Base-by-base conservation (phyloP, 2,113 vertebrate genomes). In the Calyptommatus sinebrachiatus region DNA sequence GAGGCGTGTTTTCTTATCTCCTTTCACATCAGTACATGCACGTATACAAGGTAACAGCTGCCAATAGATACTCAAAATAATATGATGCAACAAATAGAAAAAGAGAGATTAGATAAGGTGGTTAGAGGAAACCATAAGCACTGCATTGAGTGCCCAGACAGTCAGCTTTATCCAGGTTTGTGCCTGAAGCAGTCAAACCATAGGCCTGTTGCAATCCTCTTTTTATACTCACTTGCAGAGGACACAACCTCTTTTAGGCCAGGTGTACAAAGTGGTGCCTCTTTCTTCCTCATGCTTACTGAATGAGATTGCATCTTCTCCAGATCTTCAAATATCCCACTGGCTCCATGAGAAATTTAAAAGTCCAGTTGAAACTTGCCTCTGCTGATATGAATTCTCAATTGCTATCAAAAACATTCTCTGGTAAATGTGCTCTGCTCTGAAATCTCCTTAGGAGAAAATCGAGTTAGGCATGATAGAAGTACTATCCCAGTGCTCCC, bases 71-170 rank as follows among this genome's bases (percentile, higher is more conserved):
- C 86, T 85, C 84, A 84, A 86, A 85, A 89, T 91, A 92, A 92
- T 85, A 90, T 26, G 80, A 91, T 92, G 91, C 88, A 92, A 93
- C 90, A 92, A 92, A 91, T 92, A 88, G 86, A 89, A 84, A 82
- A 81, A 82, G 48, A 68, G 69, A 92, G 88, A 93, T 93, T 89
- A 92, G 92, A 93, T 92, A 92, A 92, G 91, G 83, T 0, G 24
- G 83, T 83, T 88, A 86, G 90, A 91, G 85, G 90, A 92, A 90
- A 90, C 81, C 88, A 90, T 90, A 92, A 89, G 84, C 85, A 85
- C 88, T 50, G 65, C 0, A 0, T 74, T 78, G 81, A 76, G 53
- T 29, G 67, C 76, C 66, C 76, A 78, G 76, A 61, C 48, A 77
- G 50, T 70, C 28, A 57, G 46, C 50, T 62, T 81, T 65, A 61